Base-by-base conservation (phyloP, 2,888 invertebrate genomes). In the Cosmopolites sordidus region DNA sequence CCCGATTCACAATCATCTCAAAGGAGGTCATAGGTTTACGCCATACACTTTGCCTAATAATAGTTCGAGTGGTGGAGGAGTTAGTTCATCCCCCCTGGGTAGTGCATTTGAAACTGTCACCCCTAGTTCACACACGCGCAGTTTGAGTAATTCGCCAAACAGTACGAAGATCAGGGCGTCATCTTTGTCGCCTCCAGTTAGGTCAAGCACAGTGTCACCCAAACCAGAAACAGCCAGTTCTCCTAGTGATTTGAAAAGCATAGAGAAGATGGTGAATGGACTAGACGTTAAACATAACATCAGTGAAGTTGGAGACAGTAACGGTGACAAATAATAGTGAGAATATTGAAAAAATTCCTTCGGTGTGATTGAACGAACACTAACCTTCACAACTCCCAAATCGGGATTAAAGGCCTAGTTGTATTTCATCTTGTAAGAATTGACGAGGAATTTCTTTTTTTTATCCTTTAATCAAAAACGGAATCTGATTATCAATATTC, bases 261-360 rank as follows among this genome's bases (percentile, higher is more conserved):
- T 96, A 78, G 95, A 96, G 77, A 92, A 94, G 73, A 95, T 95
- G 95, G 93, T 96, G 63, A 95, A 94, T 76, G 95, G 94, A 12
- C 79, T 95, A 60, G 94, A 95, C 73, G 90, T 92, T 62, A 89
- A 89, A 73, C 82, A 85, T 62, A 81, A 40, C 17, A 48, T 22
- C 27, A 56, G 54, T 56, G 72, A 72, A 53, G 70, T 71, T 37
- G 59, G 58, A 37, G 56, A 54, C 42, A 50, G 38, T 38, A 47
- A 30, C 22, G 44, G 56, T 58, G 71, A 73, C 53, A 69, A 72
- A 63, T 70, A 72, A 67, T 72, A 66, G 64, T 66, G 40, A 40
- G 11, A 33, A 8, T 5, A 22, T 22, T 22, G n/a, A n/a, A n/a
- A n/a, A n/a, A 22, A 8, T 22, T 22, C 8, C 8, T 22, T 22